Evolutionary conservation across 2,888 invertebrate species (phyloP), one percentile per base, ranked within the genome.

Genomic region (Tineola bisselliella): DNA sequence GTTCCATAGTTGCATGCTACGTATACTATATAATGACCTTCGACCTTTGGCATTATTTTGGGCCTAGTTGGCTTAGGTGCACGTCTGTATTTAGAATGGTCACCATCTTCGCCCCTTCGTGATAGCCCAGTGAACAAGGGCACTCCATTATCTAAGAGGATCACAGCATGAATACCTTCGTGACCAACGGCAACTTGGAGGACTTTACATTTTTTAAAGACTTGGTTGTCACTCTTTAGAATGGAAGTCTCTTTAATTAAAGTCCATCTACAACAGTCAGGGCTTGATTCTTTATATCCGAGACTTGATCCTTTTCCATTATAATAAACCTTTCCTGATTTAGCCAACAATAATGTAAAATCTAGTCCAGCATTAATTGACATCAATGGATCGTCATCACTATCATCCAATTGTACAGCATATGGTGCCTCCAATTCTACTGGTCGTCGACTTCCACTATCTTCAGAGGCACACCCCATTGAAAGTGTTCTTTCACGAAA

Each of bases 1-100:
- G 97, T 95, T 5, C 97, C 98, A 79, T 96, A 96, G 79, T 98
- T 98, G 73, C 97, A 97, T 0, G 97, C 96, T 0, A 94, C 94
- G 68, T 91, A 91, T 0, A 93, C 89, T 30, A 98, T 90, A 68
- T 91, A 89, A 71, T 96, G 93, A 0, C 94, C 93, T 69, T 97
- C 97, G 31, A 81, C 79, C 84, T 95, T 94, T 38, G 92, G 90
- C 88, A 98, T 94, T 81, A 95, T 96, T 83, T 96, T 97, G 11
- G 97, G 97, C 70, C 97, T 95, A 0, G 93, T 92, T 0, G 97
- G 93, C 81, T 97, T 97, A 0, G 96, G 94, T 70, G 94, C 94
- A 1, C 97, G 88, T 4, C 97, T 89, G 62, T 92, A 91, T 74
- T 91, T 92, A 59, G 84, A 92, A 64, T 91, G 91, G 72, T 98